These are phyloP conservation scores for Pseudoatta argentina DNA, from an alignment of 1,140 invertebrate species.

Conservation along the genomic window DNA sequence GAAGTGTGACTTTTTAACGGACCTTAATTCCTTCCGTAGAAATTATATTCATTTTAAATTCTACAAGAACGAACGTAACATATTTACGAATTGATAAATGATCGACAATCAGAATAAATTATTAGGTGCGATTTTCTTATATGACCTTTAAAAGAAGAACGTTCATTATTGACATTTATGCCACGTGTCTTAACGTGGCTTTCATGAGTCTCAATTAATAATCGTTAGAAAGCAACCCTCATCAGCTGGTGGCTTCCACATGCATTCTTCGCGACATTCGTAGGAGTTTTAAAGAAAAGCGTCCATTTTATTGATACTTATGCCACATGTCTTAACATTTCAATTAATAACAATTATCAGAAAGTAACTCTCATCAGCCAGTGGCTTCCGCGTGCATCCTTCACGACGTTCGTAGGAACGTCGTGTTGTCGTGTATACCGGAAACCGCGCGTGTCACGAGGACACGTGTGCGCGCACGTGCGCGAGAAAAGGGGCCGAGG, in stretches of 20 bases:
- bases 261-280: constrained; percentile 16
- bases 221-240: constrained; percentile 2
- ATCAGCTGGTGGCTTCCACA: not conserved
- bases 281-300: constrained; percentile 1
- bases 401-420: constrained; percentile 28
- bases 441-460: constrained; percentile 18
- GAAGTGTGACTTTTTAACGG: not conserved
- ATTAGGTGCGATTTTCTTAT: not conserved
- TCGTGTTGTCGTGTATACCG: constrained; percentile 6
- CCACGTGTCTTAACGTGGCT: not conserved
- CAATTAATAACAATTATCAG: constrained; percentile 30
- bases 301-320: constrained; percentile 5
- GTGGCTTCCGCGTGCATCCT: constrained; percentile 33
- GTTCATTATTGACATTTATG: constrained; percentile 4
- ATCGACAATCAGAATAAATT: not conserved
- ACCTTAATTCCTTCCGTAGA: not conserved
- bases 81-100: not conserved
- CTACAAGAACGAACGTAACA: not conserved
- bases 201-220: not conserved
- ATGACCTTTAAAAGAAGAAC: not conserved
- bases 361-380: not conserved
- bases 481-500: constrained; percentile 39
- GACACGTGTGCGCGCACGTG: constrained; percentile 37
- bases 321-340: not conserved
- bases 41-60: not conserved